Percentiles rank a stretch among this genome's conserved stretches.
These are phyloP conservation scores for Calliphora vomitoria DNA, from an alignment of 2,888 invertebrate species.

Conservation along the genomic window DNA sequence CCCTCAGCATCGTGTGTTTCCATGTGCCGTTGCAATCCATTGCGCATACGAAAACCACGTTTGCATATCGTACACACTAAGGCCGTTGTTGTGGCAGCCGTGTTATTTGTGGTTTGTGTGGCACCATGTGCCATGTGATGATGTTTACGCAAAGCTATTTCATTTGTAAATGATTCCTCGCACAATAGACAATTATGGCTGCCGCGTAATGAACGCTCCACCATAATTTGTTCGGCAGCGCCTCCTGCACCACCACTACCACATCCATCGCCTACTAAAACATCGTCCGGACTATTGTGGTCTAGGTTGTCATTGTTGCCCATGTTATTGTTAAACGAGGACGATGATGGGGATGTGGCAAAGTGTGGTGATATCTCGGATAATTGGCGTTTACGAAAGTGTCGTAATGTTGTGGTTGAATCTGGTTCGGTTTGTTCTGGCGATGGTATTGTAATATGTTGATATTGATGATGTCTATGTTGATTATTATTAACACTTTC, in stretches of 20 bases:
- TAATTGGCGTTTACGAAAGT: conserved; percentile 79
- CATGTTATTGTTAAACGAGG: conserved; percentile 30
- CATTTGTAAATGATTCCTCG: conserved; percentile 80
- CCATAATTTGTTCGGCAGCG: conserved; percentile 50
- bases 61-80: conserved; percentile 81
- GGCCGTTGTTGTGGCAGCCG: conserved; percentile 74
- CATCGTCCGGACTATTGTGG: conserved; percentile 50
- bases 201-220: conserved; percentile 75
- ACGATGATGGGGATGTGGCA: conserved; percentile 31
- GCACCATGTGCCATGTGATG: conserved; percentile 79
- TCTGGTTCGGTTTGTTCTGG: conserved; percentile 83
- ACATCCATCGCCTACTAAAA: conserved; percentile 67
- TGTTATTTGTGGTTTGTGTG: conserved; percentile 76
- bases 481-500: conserved; percentile 56
- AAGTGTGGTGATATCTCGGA: conserved; percentile 42
- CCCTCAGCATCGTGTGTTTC: conserved; percentile 82
- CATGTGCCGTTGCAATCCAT: conserved; percentile 82
- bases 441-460: conserved; percentile 79
- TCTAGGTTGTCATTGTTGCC: conserved; percentile 48
- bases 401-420: conserved; percentile 81
- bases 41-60: conserved; percentile 81
- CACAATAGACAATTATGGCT: conserved; percentile 79
- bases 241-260: conserved; percentile 74
- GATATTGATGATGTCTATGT: conserved; percentile 24
- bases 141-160: conserved; percentile 80